Evolutionary conservation across 2,797 vertebrate species (phyloP).

Genomic region (Octomys mimax): DNA sequence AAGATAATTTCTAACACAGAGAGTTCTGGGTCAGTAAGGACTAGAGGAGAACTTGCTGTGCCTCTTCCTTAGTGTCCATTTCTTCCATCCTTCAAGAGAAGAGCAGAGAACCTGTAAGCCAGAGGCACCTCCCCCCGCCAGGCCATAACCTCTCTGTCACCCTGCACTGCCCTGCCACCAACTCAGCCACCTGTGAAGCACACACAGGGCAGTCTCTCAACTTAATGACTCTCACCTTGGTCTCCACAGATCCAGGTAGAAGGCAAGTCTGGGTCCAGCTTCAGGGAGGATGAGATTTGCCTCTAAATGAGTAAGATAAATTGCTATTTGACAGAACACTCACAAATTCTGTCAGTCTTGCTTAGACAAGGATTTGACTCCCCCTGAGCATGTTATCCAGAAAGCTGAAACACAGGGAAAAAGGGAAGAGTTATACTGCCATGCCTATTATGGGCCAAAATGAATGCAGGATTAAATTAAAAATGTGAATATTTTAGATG

Average conservation of each 20-base stretch:
- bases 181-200: not conserved
- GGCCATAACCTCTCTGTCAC: not conserved
- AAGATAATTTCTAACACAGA: not conserved
- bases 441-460: not conserved
- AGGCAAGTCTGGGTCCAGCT: not conserved
- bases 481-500: not conserved
- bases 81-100: not conserved
- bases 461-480: not conserved
- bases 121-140: not conserved
- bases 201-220: not conserved
- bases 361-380: not conserved
- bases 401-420: not conserved
- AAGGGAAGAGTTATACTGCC: not conserved
- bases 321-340: too few relatives aligned
- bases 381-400: not conserved
- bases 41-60: not conserved
- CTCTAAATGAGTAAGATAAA: not conserved
- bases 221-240: not conserved
- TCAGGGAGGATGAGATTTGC: not conserved
- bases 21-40: too few relatives aligned
- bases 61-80: not conserved
- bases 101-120: not conserved
- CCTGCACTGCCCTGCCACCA: not conserved
- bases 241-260: not conserved
- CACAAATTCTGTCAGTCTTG: not conserved